Percentiles rank a stretch among this genome's conserved stretches.
phyloP scores from a whole-genome alignment of 2,113 vertebrate genomes.

The Dendrocopos noguchii region DNA sequence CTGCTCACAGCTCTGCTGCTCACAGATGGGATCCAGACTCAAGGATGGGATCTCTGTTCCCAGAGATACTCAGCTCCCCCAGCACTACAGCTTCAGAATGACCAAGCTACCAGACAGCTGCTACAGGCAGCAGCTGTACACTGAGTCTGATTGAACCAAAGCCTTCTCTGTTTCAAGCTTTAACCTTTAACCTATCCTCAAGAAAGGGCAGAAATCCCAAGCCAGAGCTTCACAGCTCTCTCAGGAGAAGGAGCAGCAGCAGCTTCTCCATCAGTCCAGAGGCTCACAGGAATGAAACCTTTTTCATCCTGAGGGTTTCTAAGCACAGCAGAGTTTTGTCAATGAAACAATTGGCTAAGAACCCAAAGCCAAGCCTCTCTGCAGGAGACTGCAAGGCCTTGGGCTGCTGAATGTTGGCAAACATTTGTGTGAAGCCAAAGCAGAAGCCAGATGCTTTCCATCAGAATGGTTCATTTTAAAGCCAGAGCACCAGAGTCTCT shows the following conservation, averaged over 20 bases:
- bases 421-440: constrained; percentile 1
- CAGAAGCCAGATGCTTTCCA: constrained; percentile 50
- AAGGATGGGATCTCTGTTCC: not conserved
- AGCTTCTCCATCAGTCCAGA: not conserved
- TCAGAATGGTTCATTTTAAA: constrained; percentile 55
- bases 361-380: not conserved
- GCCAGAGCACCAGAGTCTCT: not conserved
- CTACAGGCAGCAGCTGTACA: not conserved
- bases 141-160: not conserved
- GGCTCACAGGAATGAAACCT: not conserved
- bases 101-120: not conserved
- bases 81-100: not conserved
- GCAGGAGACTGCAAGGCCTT: constrained; percentile 9
- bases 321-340: not conserved
- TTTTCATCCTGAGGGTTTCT: not conserved
- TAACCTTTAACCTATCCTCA: not conserved
- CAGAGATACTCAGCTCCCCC: not conserved
- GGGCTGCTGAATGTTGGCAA: not conserved
- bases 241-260: not conserved
- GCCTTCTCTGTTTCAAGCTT: not conserved
- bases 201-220: not conserved
- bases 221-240: not conserved
- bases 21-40: not conserved
- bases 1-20: not conserved
- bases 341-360: not conserved